Conservation (phyloP, 2,113 vertebrate species). For the Odontesthes bonariensis region DNA sequence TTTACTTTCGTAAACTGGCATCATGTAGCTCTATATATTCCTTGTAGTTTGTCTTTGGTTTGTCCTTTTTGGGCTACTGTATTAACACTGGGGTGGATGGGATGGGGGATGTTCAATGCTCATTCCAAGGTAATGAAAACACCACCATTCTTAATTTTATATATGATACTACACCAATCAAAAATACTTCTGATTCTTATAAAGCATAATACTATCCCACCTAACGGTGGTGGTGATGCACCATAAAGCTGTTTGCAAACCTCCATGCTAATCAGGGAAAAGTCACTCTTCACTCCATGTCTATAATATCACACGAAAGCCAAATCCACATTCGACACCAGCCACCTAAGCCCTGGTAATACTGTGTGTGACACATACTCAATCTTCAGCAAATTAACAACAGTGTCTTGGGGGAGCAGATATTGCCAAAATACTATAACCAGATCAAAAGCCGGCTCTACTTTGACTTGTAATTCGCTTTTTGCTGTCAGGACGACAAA, state of each 20-base stretch:
- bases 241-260: neutral
- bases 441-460: neutral
- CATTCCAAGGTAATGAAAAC: too few relatives aligned
- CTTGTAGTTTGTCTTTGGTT: too few relatives aligned
- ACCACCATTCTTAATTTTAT: too few relatives aligned
- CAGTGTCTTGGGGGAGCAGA: neutral
- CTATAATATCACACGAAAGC: neutral
- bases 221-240: neutral
- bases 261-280: too few relatives aligned
- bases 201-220: neutral
- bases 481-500: neutral
- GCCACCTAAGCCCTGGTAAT: neutral
- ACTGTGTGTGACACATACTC: neutral
- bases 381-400: neutral
- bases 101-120: too few relatives aligned
- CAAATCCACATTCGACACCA: neutral
- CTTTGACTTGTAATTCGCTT: neutral
- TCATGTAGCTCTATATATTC: too few relatives aligned
- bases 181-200: too few relatives aligned
- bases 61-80: too few relatives aligned
- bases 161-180: too few relatives aligned
- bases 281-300: too few relatives aligned
- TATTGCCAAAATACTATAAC: neutral
- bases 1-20: too few relatives aligned
- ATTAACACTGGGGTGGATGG: too few relatives aligned